phyloP scores from a whole-genome alignment of 2,113 vertebrate genomes.

The Pardalotus punctatus region DNA sequence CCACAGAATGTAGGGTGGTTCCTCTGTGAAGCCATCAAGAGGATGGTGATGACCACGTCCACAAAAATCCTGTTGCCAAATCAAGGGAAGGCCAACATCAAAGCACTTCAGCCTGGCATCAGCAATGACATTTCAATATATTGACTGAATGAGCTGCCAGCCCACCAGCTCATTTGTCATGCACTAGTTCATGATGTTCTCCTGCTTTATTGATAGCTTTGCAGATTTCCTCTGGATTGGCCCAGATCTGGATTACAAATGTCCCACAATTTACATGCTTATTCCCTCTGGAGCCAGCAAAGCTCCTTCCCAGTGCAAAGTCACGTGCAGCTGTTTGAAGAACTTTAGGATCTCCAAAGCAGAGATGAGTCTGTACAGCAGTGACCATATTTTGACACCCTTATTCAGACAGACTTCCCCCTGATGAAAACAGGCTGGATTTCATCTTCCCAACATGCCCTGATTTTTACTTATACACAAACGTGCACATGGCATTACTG shows the following conservation, averaged over 20 bases:
- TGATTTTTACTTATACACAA: neutral
- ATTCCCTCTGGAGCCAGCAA: neutral
- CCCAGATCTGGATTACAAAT: neutral
- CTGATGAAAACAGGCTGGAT: neutral
- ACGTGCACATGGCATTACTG: neutral
- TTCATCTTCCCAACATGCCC: neutral
- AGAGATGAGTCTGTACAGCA: neutral
- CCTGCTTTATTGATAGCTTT: neutral
- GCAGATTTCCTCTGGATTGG: neutral
- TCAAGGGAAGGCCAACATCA: neutral
- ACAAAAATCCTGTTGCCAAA: neutral
- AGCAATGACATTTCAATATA: neutral
- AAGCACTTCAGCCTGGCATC: neutral
- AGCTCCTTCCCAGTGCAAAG: neutral
- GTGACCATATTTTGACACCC: neutral
- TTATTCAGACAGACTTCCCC: neutral
- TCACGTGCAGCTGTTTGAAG: neutral
- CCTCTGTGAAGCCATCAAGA: neutral
- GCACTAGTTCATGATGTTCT: neutral
- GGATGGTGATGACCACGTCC: neutral
- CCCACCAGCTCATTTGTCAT: neutral
- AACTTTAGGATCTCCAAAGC: neutral
- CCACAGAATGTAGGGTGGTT: neutral
- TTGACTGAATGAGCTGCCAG: neutral
- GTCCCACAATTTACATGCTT: accelerated